These are phyloP conservation scores for Volucella inflata DNA, from an alignment of 2,888 invertebrate species.

Conservation along the genomic window DNA sequence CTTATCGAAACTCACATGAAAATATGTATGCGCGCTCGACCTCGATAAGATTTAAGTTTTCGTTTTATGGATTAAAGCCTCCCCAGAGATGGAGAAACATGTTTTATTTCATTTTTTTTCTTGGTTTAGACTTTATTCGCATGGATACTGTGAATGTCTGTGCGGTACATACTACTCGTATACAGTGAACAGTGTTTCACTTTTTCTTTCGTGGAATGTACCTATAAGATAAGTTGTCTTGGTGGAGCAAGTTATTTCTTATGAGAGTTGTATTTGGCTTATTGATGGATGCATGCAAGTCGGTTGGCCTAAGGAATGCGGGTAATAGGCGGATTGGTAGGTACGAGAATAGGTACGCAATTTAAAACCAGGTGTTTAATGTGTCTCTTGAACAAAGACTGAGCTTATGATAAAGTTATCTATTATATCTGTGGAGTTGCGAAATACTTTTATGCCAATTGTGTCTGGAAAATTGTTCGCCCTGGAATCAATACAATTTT, in stretches of 20 bases:
- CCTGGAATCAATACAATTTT: too few species aligned
- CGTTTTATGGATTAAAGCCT: slow-evolving; percentile 53
- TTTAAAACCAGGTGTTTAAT: too few species aligned
- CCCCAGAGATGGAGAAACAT: slow-evolving; percentile 55
- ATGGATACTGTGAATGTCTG: too few species aligned
- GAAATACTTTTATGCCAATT: too few species aligned
- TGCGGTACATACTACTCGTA: slow-evolving; percentile 4
- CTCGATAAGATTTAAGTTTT: slow-evolving; percentile 71
- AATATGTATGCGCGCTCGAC: slow-evolving; percentile 70
- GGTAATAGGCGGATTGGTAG: too few species aligned
- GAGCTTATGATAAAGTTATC: too few species aligned
- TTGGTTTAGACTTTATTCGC: background rate
- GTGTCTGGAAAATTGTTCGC: too few species aligned
- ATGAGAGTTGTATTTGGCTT: background rate
- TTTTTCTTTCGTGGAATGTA: slow-evolving; percentile 72
- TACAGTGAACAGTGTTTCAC: slow-evolving; percentile 47
- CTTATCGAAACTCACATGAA: slow-evolving; percentile 59
- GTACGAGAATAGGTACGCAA: too few species aligned
- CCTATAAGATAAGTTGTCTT: slow-evolving; percentile 49
- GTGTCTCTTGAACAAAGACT: too few species aligned
- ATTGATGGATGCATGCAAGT: too few species aligned
- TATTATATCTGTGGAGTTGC: too few species aligned
- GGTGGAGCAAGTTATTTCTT: slow-evolving; percentile 21
- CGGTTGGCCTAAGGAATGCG: too few species aligned
- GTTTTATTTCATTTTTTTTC: slow-evolving; percentile 32